Conservation (phyloP, 2,797 vertebrate genomes). For the Crenichthys baileyi region DNA sequence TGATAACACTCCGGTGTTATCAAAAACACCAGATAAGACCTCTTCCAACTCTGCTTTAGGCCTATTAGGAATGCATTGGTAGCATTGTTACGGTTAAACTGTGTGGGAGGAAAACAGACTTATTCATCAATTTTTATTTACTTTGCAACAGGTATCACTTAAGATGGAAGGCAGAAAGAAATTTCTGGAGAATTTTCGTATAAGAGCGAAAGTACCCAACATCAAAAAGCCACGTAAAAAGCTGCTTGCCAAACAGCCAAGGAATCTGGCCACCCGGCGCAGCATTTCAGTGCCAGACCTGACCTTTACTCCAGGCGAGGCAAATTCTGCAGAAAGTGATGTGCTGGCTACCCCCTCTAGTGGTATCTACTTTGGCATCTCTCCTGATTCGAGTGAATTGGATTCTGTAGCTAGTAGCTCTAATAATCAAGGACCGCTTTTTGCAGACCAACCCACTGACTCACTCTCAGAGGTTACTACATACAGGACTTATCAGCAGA, state of each 20-base stretch:
- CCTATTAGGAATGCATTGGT: background rate
- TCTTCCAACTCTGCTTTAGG: background rate
- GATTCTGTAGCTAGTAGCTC: constrained; percentile 60
- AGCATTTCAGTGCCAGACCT: constrained; percentile 83
- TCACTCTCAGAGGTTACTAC: background rate
- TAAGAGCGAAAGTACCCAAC: constrained; percentile 69
- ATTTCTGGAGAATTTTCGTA: constrained; percentile 66
- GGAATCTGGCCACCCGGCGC: constrained; percentile 64
- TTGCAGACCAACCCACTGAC: constrained; percentile 16
- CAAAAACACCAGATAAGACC: background rate
- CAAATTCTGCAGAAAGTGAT: constrained; percentile 3
- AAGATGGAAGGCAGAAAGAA: constrained; percentile 80
- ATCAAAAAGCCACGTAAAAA: constrained; percentile 72
- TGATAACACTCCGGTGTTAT: background rate
- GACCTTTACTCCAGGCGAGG: constrained; percentile 20
- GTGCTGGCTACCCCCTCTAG: constrained; percentile 16
- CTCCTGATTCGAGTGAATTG: constrained; percentile 55
- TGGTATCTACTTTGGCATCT: constrained; percentile 26
- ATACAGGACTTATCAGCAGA: background rate
- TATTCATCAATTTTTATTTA: background rate
- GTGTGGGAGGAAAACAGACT: background rate
- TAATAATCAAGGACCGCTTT: constrained; percentile 9
- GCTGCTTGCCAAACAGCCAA: constrained; percentile 37
- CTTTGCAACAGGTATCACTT: constrained; percentile 20
- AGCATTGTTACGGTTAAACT: background rate